Percentiles rank a stretch among this genome's conserved stretches.
Conservation (phyloP, 2,113 vertebrate genomes). For the Etheostoma cragini region DNA sequence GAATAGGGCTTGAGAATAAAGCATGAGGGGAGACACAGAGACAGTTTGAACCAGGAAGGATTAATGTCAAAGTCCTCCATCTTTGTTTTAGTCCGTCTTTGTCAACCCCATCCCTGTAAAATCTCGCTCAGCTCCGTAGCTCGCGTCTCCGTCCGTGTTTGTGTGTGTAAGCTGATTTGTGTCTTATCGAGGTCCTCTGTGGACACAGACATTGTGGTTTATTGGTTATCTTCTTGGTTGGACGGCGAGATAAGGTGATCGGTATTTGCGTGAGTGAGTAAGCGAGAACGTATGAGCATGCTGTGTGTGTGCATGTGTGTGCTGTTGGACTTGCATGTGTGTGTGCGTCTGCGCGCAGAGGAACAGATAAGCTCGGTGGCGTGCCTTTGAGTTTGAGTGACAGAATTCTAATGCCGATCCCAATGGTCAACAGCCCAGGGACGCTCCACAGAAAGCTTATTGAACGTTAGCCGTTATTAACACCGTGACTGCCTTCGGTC, state of each 20-base stretch:
- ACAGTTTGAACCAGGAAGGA: constrained; percentile 47
- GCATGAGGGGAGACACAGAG: constrained; percentile 22
- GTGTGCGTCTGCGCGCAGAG: constrained; percentile 2
- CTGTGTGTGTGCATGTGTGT: constrained; percentile 5
- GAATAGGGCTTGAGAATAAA: constrained; percentile 33
- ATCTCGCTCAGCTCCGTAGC: neutral
- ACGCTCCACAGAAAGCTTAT: constrained; percentile 67
- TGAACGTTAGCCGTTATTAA: constrained; percentile 73
- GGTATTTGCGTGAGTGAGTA: constrained; percentile 27
- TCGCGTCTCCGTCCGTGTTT: neutral
- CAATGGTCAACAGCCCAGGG: constrained; percentile 71
- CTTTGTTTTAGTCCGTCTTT: constrained; percentile 37
- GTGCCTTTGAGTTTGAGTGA: constrained; percentile 64
- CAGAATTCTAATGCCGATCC: constrained; percentile 70
- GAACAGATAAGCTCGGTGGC: constrained; percentile 59
- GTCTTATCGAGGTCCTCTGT: constrained; percentile 73
- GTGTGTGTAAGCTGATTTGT: constrained; percentile 72
- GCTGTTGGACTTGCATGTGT: neutral
- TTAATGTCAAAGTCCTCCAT: constrained; percentile 67
- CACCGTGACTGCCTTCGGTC: constrained; percentile 22
- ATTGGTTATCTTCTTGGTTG: constrained; percentile 78
- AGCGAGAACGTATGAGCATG: neutral
- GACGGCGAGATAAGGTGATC: constrained; percentile 72
- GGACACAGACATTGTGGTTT: constrained; percentile 76
- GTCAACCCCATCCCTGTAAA: constrained; percentile 13